Evolutionary conservation across 1,140 invertebrate genomes (phyloP).

Genomic region (Pantala flavescens): DNA sequence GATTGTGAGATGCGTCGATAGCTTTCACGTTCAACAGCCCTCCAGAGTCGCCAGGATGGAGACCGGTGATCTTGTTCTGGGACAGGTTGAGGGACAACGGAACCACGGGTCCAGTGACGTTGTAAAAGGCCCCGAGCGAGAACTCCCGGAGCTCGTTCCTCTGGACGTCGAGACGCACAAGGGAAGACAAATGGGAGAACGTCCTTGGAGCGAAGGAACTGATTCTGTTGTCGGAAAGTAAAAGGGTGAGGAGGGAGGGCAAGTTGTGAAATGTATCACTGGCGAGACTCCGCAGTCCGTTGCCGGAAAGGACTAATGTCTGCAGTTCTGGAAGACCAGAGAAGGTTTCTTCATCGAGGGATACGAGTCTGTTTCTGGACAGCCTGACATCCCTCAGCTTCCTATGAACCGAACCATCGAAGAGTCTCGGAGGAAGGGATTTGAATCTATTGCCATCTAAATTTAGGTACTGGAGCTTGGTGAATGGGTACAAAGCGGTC

Average conservation of each 20-base stretch:
- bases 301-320: conserved; percentile 58
- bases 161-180: conserved; percentile 60
- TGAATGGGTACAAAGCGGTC: conserved; percentile 46
- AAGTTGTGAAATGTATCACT: conserved; percentile 51
- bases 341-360: conserved; percentile 51
- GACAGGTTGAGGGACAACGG: conserved; percentile 57
- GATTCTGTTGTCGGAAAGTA: conserved; percentile 55
- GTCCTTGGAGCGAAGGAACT: conserved; percentile 47
- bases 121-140: conserved; percentile 52
- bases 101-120: conserved; percentile 46
- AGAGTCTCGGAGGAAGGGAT: conserved; percentile 49
- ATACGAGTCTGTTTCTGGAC: conserved; percentile 58
- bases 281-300: conserved; percentile 49
- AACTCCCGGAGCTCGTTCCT: conserved; percentile 55
- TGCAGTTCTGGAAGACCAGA: conserved; percentile 49
- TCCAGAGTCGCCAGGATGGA: conserved; percentile 45
- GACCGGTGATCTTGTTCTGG: conserved; percentile 49
- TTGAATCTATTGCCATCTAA: conserved; percentile 71
- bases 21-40: conserved; percentile 44
- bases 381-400: conserved; percentile 64
- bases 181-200: conserved; percentile 54
- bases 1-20: conserved; percentile 60
- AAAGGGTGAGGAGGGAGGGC: conserved; percentile 54
- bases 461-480: conserved; percentile 69
- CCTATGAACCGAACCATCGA: conserved; percentile 56